phyloP scores from a whole-genome alignment of 1,140 invertebrate genomes.

The Magallana gigas region DNA sequence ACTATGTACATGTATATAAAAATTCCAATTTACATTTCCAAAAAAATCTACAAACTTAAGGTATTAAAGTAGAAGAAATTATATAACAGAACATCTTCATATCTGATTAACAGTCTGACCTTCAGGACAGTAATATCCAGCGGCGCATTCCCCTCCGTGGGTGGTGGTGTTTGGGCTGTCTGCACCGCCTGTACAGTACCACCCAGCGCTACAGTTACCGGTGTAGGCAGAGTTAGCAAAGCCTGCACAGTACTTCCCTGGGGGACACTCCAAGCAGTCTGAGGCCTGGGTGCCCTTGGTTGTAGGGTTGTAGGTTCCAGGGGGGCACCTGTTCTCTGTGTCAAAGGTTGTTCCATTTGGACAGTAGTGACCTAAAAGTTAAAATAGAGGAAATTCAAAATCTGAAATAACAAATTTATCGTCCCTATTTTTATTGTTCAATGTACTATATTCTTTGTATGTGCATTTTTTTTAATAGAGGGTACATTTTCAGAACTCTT shows the following conservation, averaged over 20 bases:
- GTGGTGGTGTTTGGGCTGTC: conserved; percentile 68
- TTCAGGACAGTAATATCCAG: conserved; percentile 73
- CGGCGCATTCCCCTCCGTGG: conserved; percentile 71
- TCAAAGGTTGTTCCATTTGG: conserved; percentile 70
- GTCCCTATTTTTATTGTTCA: too few species aligned
- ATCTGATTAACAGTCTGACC: conserved; percentile 59
- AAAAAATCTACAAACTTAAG: too few species aligned
- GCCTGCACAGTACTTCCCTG: conserved; percentile 74
- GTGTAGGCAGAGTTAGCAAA: conserved; percentile 71
- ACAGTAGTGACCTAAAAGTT: conserved; percentile 74
- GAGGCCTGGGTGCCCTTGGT: conserved; percentile 53
- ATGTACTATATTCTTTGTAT: too few species aligned
- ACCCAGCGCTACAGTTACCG: conserved; percentile 74
- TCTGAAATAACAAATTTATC: neutral
- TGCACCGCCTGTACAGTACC: conserved; percentile 73
- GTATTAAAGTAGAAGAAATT: too few species aligned
- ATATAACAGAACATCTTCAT: neutral
- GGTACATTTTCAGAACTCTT: too few species aligned
- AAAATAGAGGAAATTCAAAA: neutral
- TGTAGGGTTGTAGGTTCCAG: conserved; percentile 74
- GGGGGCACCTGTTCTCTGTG: conserved; percentile 69
- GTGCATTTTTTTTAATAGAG: too few species aligned
- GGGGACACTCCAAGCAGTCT: conserved; percentile 72
- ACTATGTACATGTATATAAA: too few species aligned
- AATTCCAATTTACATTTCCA: too few species aligned